Base-by-base conservation (phyloP, 2,888 invertebrate genomes). In the Caenorhabditis imperialis region DNA sequence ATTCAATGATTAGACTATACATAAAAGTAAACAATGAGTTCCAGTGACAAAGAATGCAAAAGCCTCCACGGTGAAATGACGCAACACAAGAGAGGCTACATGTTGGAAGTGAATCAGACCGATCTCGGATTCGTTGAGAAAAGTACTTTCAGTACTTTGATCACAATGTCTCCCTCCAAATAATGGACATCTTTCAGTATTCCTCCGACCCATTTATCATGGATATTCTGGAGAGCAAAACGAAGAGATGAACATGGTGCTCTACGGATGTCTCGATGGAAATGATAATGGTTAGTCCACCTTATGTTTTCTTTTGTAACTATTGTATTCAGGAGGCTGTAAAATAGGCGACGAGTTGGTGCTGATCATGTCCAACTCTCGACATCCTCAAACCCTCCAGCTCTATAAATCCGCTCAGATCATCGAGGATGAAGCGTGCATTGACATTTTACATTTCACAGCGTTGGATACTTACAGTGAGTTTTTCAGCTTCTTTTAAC, bases 201-300 rank as follows among this genome's bases (percentile, higher is more conserved):
- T 71, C 37, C 48, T 82, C n/a, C 75, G 78, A 27, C 73, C 79
- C 8, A 79, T 82, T 58, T 81, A 78, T 54, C 82, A 82, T 42
- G 81, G 75, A 14, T 77, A 78, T 42, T 79, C 79, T 22, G 82
- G 82, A 37, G 82, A 82, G 44, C 74, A 82, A 35, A 82, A 82
- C 37, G 82, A 82, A 38, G 82, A 82, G 53, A 82, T 82, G 82
- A 82, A 82, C 55, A 78, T 82, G 69, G 82, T 79, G 30, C 44
- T 77, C 25, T 79, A 79, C 33, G 79, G 79, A 18, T 79, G 79
- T 55, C 45, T 67, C 0, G 71, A 75, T 48, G 73, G 70, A 38
- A 72, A 75, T 55, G 58, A 62, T 18, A 54, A 76, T 47, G 79
- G 79, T 74, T 20, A 14, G 5, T n/a, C 10, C 30, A 30, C 30